Conservation (phyloP, 2,113 vertebrate genomes). For the Trachemys scripta region DNA sequence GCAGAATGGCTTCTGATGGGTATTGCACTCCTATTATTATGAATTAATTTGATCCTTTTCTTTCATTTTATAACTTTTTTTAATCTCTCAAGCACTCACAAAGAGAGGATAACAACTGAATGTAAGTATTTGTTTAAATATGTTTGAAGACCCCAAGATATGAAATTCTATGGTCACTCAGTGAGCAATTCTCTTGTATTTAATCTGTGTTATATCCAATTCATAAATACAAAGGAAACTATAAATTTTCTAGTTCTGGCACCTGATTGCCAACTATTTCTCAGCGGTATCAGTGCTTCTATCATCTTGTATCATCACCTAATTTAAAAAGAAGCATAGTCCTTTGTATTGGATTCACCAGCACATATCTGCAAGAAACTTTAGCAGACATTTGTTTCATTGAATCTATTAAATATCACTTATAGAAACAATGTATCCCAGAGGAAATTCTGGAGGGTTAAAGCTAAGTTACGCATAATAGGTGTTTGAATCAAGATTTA, state of each 20-base stretch:
- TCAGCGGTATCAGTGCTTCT: not conserved
- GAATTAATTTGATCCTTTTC: not conserved
- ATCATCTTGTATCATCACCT: not conserved
- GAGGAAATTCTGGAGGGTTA: not conserved
- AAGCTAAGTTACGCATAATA: not conserved
- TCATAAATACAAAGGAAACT: not conserved
- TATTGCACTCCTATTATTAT: not conserved
- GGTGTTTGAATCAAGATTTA: not conserved
- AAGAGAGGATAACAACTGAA: not conserved
- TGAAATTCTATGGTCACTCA: not conserved
- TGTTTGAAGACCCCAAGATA: not conserved
- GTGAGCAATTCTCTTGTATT: not conserved
- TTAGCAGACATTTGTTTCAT: not conserved
- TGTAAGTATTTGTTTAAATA: constrained; percentile 46
- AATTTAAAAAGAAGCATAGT: not conserved
- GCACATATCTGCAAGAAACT: not conserved
- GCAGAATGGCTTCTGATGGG: not conserved
- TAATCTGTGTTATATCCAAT: not conserved
- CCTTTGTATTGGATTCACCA: not conserved
- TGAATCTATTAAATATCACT: not conserved
- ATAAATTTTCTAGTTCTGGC: not conserved
- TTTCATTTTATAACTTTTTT: not conserved
- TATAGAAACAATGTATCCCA: not conserved
- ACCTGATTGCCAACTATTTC: not conserved
- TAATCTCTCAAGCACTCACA: constrained; percentile 62